A percentile compares a stretch with the other conserved stretches of the same genome.
phyloP scores from a whole-genome alignment of 2,797 vertebrate genomes.

The Antrozous pallidus region DNA sequence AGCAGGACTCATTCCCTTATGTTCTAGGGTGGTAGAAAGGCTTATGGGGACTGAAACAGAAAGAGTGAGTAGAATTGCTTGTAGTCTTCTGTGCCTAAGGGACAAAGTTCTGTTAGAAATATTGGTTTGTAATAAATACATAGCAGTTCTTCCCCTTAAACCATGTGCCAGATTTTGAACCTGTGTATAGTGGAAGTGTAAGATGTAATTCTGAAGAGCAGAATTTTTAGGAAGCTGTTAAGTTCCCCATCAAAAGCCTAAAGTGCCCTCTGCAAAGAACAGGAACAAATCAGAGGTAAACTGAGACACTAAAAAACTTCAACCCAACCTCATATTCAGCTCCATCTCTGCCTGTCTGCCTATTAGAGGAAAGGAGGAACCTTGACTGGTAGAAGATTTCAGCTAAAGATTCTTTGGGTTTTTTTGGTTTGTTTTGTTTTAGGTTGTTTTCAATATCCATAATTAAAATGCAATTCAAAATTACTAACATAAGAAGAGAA shows the following conservation, averaged over 20 bases:
- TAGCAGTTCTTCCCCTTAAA: not conserved
- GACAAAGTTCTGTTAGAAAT: not conserved
- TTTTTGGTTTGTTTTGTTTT: not conserved
- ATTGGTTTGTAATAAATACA: not conserved
- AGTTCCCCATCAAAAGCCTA: not conserved
- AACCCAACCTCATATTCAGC: not conserved
- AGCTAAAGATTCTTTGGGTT: not conserved
- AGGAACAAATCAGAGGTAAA: not conserved
- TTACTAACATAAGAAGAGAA: conserved; percentile 15
- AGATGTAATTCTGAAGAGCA: not conserved
- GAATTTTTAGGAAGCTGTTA: not conserved
- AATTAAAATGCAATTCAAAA: not conserved
- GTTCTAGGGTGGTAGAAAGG: not conserved
- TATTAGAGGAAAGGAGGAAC: not conserved
- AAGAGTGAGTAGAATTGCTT: not conserved
- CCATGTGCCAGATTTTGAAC: not conserved
- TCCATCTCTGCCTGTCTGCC: not conserved
- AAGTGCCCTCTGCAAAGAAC: not conserved
- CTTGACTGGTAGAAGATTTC: not conserved
- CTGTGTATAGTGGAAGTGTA: not conserved
- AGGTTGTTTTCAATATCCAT: not conserved
- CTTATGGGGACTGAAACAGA: not conserved
- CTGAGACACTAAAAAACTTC: not conserved
- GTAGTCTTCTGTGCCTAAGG: not conserved
- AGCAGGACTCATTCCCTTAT: not conserved